Percentiles rank a stretch among this genome's conserved stretches.
Conservation (phyloP, 2,797 vertebrate genomes). For the Danio aesculapii region DNA sequence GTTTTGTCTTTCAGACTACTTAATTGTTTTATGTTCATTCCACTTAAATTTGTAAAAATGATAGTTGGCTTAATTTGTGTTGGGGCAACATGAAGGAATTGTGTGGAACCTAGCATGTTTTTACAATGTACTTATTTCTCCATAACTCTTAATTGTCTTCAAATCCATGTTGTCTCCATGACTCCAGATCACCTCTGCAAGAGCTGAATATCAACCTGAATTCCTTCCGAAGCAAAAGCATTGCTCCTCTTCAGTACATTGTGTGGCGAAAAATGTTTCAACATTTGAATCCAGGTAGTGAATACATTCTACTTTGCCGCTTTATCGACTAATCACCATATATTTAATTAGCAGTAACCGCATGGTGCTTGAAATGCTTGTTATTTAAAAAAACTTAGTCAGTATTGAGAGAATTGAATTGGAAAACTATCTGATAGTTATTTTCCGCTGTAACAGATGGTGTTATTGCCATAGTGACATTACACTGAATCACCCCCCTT, state of each 20-base stretch:
- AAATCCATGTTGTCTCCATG: not conserved
- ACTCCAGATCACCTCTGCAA: conserved; percentile 62
- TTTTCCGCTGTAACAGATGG: conserved; percentile 8
- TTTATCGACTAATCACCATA: too few relatives aligned
- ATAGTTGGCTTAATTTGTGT: too few relatives aligned
- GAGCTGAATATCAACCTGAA: conserved; percentile 70
- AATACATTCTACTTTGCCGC: not conserved
- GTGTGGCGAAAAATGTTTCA: conserved; percentile 86
- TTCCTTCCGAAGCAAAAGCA: conserved; percentile 74
- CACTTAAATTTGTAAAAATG: too few relatives aligned
- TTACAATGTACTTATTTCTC: not conserved
- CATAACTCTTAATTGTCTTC: not conserved
- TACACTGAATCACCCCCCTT: too few relatives aligned
- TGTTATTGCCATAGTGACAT: conserved; percentile 16
- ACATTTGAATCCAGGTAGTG: conserved; percentile 79
- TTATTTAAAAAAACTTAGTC: not conserved
- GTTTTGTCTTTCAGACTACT: too few relatives aligned
- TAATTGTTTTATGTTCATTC: too few relatives aligned
- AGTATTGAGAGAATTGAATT: not conserved
- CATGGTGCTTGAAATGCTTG: not conserved
- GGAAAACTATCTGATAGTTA: not conserved
- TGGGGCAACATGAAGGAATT: too few relatives aligned
- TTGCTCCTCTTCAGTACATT: conserved; percentile 84
- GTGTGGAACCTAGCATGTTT: too few relatives aligned
- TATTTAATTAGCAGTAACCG: not conserved